A percentile compares a stretch with the other conserved stretches of the same genome.
phyloP scores from a whole-genome alignment of 2,888 invertebrate genomes.

The Eupeodes luniger region DNA sequence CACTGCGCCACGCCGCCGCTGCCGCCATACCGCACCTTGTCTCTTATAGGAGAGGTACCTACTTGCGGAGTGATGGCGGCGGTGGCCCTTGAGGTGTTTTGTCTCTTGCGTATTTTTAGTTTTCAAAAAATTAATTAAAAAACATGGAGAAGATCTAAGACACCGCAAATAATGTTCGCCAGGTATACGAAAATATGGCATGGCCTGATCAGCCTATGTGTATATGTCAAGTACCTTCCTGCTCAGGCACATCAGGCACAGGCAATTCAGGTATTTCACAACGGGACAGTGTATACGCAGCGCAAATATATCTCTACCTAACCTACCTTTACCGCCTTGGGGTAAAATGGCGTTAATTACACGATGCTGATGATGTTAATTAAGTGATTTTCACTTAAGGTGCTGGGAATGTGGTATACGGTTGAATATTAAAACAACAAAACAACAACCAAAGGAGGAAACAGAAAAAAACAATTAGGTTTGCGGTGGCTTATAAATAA shows the following conservation, averaged over 20 bases:
- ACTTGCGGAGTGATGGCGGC: slow-evolving; percentile 25
- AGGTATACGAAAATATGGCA: not conserved
- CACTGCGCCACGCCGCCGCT: no score
- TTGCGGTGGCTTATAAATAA: slow-evolving; percentile 8
- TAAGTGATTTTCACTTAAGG: slow-evolving; percentile 74
- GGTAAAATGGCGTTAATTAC: slow-evolving; percentile 68
- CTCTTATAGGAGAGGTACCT: no score
- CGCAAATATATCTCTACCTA: no score
- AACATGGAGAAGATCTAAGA: slow-evolving; percentile 65
- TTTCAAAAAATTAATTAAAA: slow-evolving; percentile 64
- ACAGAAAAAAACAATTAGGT: slow-evolving; percentile 37
- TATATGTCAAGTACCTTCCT: slow-evolving; percentile 3
- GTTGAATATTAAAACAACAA: not conserved
- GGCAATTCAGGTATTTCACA: slow-evolving; percentile 64
- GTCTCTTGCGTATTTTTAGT: slow-evolving; percentile 30
- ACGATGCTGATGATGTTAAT: slow-evolving; percentile 73
- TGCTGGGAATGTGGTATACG: slow-evolving; percentile 61
- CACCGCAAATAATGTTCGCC: slow-evolving; percentile 39
- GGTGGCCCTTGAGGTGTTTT: slow-evolving; percentile 49
- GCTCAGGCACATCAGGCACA: not conserved
- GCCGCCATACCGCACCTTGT: no score
- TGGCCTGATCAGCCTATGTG: not conserved
- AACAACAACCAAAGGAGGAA: not conserved
- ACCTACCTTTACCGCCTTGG: slow-evolving; percentile 45
- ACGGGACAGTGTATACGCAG: slow-evolving; percentile 45